Conservation (phyloP, 2,888 invertebrate genomes). For the Ditula angustiorana region DNA sequence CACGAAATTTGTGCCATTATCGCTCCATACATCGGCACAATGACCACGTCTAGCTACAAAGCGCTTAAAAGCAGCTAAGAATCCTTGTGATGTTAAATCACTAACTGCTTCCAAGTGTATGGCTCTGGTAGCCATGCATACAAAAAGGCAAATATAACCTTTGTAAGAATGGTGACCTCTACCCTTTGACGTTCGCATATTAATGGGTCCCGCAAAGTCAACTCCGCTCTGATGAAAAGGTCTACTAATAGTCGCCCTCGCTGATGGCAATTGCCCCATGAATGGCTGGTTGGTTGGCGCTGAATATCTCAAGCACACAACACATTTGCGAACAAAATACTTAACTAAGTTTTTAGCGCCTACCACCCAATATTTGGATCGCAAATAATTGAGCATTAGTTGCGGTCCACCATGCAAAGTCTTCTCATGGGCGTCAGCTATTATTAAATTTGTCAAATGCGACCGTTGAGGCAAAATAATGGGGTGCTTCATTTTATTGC, state of each 20-base stretch:
- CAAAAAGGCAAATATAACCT: conserved; percentile 5
- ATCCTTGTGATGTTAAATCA: conserved; percentile 45
- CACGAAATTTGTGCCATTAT: conserved; percentile 28
- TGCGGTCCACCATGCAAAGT: conserved; percentile 23
- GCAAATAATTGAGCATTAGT: conserved; percentile 11
- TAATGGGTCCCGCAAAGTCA: conserved; percentile 4
- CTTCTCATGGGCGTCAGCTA: conserved; percentile 12
- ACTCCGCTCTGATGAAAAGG: conserved; percentile 4
- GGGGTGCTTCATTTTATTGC: too few relatives aligned
- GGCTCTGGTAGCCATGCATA: too few relatives aligned
- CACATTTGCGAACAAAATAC: too few relatives aligned
- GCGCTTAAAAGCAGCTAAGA: conserved; percentile 39
- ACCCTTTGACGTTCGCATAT: background rate
- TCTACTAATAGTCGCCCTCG: background rate
- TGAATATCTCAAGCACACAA: background rate
- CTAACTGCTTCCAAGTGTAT: background rate
- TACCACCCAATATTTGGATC: conserved; percentile 17
- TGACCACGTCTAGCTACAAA: conserved; percentile 35
- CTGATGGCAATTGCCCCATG: conserved; percentile 16
- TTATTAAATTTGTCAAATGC: conserved; percentile 9
- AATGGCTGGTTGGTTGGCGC: background rate
- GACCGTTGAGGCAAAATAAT: conserved; percentile 1
- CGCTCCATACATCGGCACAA: conserved; percentile 38
- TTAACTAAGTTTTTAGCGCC: background rate
- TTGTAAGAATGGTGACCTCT: conserved; percentile 10